Evolutionary conservation across 2,797 vertebrate genomes (phyloP), one percentile per base, ranked within the genome.

Genomic region (Nyctibius grandis): DNA sequence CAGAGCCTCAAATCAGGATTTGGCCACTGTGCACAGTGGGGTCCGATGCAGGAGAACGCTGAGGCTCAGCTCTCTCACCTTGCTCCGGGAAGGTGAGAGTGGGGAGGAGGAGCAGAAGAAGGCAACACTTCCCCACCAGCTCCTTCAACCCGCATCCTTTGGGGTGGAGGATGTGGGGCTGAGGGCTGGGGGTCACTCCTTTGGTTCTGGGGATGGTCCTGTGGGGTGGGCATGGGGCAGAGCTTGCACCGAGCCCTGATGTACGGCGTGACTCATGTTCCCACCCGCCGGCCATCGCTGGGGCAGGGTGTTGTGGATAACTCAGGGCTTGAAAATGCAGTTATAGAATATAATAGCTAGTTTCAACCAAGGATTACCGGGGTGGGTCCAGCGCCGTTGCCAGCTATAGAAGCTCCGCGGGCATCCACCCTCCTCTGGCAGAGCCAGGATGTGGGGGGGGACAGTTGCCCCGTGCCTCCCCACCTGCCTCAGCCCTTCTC

Each of bases 11-110:
- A 34, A 42, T 28, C 31, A 28, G 73, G 50, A 44, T 64, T 29
- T 0, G 19, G 36, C 28, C 50, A 8, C 16, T 0, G 0, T 0
- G 4, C 16, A 5, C 11, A 8, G 45, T 0, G 2, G 11, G 47
- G 25, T 34, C 34, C 1, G 0, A 23, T 2, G 1, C 1, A 1
- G 42, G 33, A 42, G 34, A 9, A 33, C 1, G 2, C 12, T 13
- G 56, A 50, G 19, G 31, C 12, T 63, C 42, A 57, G 29, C 12
- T 61, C 29, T 63, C 14, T 50, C 1, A 1, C n/a, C 47, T 77
- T 1, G 5, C n/a, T 40, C 47, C 1, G 4, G 29, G 29, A 38
- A 63, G 25, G 22, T 2, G 7, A 23, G 50, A 14, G 19, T 7
- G 29, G 26, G 59, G 40, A 90, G 60, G 50, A 75, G 31, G 56